Base-by-base conservation (phyloP, 2,797 vertebrate species). In the Lagodon rhomboides region DNA sequence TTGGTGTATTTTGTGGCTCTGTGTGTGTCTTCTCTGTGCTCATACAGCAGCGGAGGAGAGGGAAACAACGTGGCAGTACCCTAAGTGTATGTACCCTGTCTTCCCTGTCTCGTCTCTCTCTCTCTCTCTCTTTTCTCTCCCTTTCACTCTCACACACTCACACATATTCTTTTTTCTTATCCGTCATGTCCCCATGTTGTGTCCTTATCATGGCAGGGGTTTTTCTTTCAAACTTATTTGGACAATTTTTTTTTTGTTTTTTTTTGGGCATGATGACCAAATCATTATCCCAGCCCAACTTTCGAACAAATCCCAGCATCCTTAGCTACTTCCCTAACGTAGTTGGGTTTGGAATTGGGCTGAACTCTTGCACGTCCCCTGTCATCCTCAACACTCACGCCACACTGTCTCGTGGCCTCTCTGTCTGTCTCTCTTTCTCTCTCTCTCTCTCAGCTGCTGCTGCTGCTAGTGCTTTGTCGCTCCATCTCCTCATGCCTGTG, bases 31-130 rank as follows among this genome's bases (percentile, higher is more conserved):
- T 94, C 87, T 95, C 89, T 93, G 93, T 94, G 93, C 89, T 93
- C 88, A 87, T 91, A 92, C 94, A 95, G 96, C 97, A 97, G 95
- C 96, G 97, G 94, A 97, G 96, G 95, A 97, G 97, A 97, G 97
- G 96, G 92, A 97, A 96, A 94, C 96, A 96, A 91, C 96, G 97
- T 94, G 97, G 97, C 93, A 97, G 96, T 97, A 96, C 96, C 93
- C 97, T 97, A 94, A 96, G 96, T 97, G 97, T 98, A 98, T 96
- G 97, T 97, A 96, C 95, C 88, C 76, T 94, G 91, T 93, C 93
- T 90, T 89, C 83, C 86, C 85, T 87, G 81, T 90, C 85, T 87
- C 15, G 38, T 83, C 82, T 73, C 10, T 62, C 59, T 79, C 67
- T 75, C 58, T 60, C 62, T 72, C 59, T 73, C 68, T 63, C 67